Base-by-base conservation (phyloP, 1,140 invertebrate genomes). In the Spodoptera frugiperda region DNA sequence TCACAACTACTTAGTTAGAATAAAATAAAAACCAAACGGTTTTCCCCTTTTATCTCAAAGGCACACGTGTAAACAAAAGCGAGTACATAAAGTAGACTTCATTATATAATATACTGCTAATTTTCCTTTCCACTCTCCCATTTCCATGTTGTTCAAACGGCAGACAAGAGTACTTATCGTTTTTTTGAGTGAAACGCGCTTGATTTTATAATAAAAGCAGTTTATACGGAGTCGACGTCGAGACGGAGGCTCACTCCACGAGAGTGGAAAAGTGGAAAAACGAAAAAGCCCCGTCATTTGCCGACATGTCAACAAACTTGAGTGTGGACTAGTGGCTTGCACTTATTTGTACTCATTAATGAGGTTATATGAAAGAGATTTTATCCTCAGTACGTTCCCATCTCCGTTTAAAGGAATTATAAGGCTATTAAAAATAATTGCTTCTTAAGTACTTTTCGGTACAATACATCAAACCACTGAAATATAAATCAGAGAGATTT, bases 191-290 rank as follows among this genome's bases (percentile, higher is more conserved):
- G 79, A 86, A 85, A 87, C 79, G 81, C 73, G 80, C 86, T 85
- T 88, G 86, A 88, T 86, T 88, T 89, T 90, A 86, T 84, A 81
- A 87, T 84, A 89, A 88, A 86, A 91, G 80, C 80, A 73, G 82
- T 84, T 87, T 85, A 78, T 83, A 78, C 82, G 74, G 44, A 75
- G 78, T 79, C 76, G 81, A 79, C 76, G 84, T 70, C 80, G 80
- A 82, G 84, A 84, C 82, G 80, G 21, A 59, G 67, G 73, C 63
- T 71, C 65, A 55, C 63, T 68, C 25, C 33, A 30, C 63, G 39
- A 46, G 11, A 65, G 67, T 33, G 70, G 53, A 75, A 67, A 57
- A 61, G 59, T 61, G 21, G 85, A 84, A 86, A 86, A 82, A 59
- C 44, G 74, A 82, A 81, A 82, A 82, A 81, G 67, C 39, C 79